These are phyloP conservation scores for Sebastes elongatus DNA, from an alignment of 2,797 vertebrate species.

Conservation along the genomic window DNA sequence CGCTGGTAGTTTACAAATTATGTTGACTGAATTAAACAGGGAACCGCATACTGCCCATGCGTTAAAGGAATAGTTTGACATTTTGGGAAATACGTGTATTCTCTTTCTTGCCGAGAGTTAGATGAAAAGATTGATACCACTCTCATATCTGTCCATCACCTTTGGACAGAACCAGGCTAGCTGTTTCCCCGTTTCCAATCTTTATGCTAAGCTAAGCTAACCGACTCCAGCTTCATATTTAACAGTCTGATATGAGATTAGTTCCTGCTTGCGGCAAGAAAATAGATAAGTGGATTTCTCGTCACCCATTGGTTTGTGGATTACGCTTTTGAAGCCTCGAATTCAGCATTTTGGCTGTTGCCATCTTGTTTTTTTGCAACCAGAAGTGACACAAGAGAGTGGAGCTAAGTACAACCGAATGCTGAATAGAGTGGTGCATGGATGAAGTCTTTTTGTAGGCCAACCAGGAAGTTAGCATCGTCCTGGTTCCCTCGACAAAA, in stretches of 20 bases:
- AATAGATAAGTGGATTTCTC: too few relatives aligned
- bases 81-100: neutral
- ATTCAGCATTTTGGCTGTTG: too few relatives aligned
- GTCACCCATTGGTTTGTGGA: too few relatives aligned
- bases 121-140: neutral
- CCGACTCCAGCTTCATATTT: neutral
- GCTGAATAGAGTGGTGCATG: too few relatives aligned
- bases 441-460: neutral
- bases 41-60: neutral
- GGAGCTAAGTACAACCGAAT: too few relatives aligned
- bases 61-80: neutral
- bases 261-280: too few relatives aligned
- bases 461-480: too few relatives aligned
- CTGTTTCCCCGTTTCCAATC: neutral
- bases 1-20: slow-evolving; percentile 9
- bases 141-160: neutral
- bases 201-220: neutral
- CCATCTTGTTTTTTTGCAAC: too few relatives aligned
- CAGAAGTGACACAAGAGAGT: too few relatives aligned
- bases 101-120: neutral
- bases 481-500: too few relatives aligned
- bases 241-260: too few relatives aligned
- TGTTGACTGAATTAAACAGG: neutral
- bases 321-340: too few relatives aligned
- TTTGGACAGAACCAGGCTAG: neutral